These are phyloP conservation scores for Diadema setosum DNA, from an alignment of 35 echinoderm and acorn worm genomes.

Conservation along the genomic window DNA sequence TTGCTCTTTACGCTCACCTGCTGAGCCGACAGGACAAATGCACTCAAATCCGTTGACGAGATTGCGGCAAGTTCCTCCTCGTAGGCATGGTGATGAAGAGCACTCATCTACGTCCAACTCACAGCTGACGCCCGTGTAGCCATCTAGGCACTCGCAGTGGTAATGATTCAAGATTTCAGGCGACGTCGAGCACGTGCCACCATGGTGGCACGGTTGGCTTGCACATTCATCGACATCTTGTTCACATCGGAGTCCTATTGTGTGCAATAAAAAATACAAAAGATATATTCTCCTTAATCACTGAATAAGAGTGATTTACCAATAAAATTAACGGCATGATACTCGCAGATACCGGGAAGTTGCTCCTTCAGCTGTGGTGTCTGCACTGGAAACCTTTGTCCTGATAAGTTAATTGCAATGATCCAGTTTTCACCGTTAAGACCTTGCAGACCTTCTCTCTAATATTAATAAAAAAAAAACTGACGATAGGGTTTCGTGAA, in stretches of 20 bases:
- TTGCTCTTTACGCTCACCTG: neutral
- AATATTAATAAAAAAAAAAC: too few species aligned
- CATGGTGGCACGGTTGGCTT: conserved; percentile 27
- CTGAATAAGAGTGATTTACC: too few species aligned
- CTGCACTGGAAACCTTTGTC: too few species aligned
- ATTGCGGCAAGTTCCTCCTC: conserved; percentile 44
- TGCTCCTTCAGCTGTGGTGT: too few species aligned
- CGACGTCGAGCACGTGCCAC: neutral
- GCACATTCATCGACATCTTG: conserved; percentile 42
- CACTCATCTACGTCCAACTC: conserved; percentile 40
- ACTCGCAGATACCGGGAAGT: too few species aligned
- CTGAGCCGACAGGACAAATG: neutral
- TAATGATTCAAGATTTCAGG: neutral
- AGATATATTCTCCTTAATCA: too few species aligned
- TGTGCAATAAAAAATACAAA: too few species aligned
- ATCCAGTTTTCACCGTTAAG: too few species aligned
- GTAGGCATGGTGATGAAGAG: conserved; percentile 11
- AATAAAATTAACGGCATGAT: too few species aligned
- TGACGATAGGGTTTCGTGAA: too few species aligned
- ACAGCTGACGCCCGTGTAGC: conserved; percentile 13
- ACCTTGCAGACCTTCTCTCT: too few species aligned
- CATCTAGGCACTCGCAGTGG: neutral
- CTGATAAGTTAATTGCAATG: too few species aligned
- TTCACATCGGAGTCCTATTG: conserved; percentile 27
- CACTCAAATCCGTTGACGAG: conserved; percentile 8